Evolutionary conservation across 2,113 vertebrate species (phyloP).

Genomic region (Strix aluco): DNA sequence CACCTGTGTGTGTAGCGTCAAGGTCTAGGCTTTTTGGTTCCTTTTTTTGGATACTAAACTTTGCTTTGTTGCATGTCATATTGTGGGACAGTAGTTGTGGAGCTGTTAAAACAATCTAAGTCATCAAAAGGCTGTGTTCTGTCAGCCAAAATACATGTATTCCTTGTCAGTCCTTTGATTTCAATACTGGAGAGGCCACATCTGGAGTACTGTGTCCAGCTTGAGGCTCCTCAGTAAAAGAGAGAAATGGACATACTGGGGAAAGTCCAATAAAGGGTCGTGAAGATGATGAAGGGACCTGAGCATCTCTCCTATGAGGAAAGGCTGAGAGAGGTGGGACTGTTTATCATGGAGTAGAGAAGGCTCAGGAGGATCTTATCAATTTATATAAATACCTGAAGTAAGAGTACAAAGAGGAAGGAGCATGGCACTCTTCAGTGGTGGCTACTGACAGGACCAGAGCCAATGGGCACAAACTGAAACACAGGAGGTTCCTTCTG

Average conservation of each 20-base stretch:
- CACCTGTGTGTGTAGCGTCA: neutral
- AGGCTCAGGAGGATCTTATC: neutral
- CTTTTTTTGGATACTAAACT: neutral
- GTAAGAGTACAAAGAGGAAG: neutral
- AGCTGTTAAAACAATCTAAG: neutral
- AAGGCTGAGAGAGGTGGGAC: neutral
- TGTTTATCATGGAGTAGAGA: neutral
- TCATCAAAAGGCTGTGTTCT: neutral
- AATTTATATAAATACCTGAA: neutral
- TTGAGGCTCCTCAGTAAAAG: neutral
- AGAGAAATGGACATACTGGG: fast-evolving
- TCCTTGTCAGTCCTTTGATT: neutral
- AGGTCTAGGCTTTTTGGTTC: neutral
- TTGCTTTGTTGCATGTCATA: neutral
- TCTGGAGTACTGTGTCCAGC: neutral
- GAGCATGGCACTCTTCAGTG: neutral
- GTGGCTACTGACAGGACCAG: neutral
- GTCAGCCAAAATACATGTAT: neutral
- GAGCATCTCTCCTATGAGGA: neutral
- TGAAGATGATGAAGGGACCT: neutral
- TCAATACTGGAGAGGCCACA: neutral
- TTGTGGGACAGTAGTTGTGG: neutral
- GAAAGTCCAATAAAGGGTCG: neutral
- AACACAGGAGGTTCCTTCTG: neutral
- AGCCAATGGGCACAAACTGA: neutral